Percentiles rank a stretch among this genome's conserved stretches.
phyloP scores from a whole-genome alignment of 2,888 invertebrate genomes.

The Drosophila mulleri region DNA sequence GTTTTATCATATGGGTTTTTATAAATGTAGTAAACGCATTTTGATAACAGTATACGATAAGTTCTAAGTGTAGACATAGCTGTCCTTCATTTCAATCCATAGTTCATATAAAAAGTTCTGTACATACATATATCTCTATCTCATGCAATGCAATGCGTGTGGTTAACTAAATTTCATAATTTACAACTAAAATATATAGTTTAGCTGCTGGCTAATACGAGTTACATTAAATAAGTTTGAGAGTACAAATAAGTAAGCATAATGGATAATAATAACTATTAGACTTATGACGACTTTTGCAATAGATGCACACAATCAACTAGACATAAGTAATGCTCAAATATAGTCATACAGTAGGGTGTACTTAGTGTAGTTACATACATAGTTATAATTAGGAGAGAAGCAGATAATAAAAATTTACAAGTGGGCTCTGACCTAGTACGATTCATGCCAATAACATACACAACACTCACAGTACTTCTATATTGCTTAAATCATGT shows the following conservation, averaged over 20 bases:
- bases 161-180: conserved; percentile 68
- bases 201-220: conserved; percentile 62
- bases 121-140: conserved; percentile 65
- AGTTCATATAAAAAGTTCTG: conserved; percentile 54
- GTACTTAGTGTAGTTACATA: conserved; percentile 12
- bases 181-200: conserved; percentile 67
- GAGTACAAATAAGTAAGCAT: conserved; percentile 71
- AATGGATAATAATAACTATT: conserved; percentile 38
- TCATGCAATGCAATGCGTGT: conserved; percentile 51
- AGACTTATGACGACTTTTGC: conserved; percentile 57
- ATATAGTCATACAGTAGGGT: conserved; percentile 18
- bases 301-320: conserved; percentile 45
- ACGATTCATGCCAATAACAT: conserved; percentile 26
- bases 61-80: conserved; percentile 41
- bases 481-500: conserved; percentile 38
- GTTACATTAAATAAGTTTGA: conserved; percentile 69
- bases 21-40: conserved; percentile 81
- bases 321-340: conserved; percentile 48
- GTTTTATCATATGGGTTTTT: conserved; percentile 33
- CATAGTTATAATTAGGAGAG: conserved; percentile 43
- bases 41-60: conserved; percentile 73
- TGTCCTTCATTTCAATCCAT: conserved; percentile 34
- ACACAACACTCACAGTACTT: conserved; percentile 40
- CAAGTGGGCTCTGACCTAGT: conserved; percentile 25
- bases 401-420: conserved; percentile 26